Evolutionary conservation across 1,140 invertebrate genomes (phyloP), one percentile per base, ranked within the genome.

Genomic region (Hesperophylax magnus): DNA sequence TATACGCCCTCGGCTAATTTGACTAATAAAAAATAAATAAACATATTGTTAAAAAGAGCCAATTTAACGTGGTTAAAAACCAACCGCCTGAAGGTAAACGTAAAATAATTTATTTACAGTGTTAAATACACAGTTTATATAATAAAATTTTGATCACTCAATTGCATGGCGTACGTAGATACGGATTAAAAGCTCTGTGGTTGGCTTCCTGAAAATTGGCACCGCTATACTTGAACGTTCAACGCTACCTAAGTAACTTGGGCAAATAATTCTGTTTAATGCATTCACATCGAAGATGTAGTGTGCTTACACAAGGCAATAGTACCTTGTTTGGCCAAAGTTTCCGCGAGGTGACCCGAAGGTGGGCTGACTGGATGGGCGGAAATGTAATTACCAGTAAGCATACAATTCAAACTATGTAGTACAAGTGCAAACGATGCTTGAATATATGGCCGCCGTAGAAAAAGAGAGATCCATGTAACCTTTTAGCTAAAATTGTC

Each of bases 321-420:
- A 47, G 39, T 47, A 47, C 65, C 20, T 69, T 69, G 20, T 22
- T n/a, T 14, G 65, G 63, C 58, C 17, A 20, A 61, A 18, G 58
- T 61, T 24, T 65, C 63, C 8, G 24, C 22, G 63, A n/a, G 11
- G 63, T 14, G 65, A 34, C n/a, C 15, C 31, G 34, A 18, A 31
- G 34, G 65, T 18, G 31, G 65, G 15, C 15, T 47, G 34, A 9
- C 5, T 20, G 2, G 20, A 24, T 3, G 60, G 60, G 60, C 20
- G 65, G 31, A 39, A n/a, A 69, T 69, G 65, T 69, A 69, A 69
- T 69, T 69, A 69, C 65, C 18, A 34, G 65, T 69, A 69, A 69
- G 52, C 31, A 61, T 24, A 39, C 65, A 18, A 69, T 61, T 69
- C 65, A 39, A 69, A 69, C 65, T 69, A 69, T 52, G 65, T 39